These are phyloP conservation scores for Solen grandis DNA, from an alignment of 1,140 invertebrate species.

Conservation along the genomic window DNA sequence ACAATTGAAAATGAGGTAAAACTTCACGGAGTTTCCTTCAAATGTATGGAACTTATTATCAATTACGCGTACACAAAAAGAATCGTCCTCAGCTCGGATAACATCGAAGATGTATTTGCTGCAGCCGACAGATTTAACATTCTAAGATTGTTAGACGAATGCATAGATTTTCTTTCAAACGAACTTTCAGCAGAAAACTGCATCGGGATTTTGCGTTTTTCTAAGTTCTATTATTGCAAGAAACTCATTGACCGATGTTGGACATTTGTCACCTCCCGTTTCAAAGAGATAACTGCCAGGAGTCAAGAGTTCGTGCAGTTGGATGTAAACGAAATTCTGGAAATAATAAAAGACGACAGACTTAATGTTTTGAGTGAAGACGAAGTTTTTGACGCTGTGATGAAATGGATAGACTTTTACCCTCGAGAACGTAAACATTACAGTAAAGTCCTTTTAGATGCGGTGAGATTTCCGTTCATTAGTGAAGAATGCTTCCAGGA, in stretches of 20 bases:
- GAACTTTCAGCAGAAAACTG: slow-evolving; percentile 88
- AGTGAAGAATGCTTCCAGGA: slow-evolving; percentile 42
- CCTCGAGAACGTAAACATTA: slow-evolving; percentile 88
- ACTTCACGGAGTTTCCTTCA: slow-evolving; percentile 87
- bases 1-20: slow-evolving; percentile 86
- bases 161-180: slow-evolving; percentile 86
- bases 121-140: slow-evolving; percentile 88
- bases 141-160: slow-evolving; percentile 88
- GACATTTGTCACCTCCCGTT: slow-evolving; percentile 75
- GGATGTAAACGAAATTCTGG: slow-evolving; percentile 95
- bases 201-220: slow-evolving; percentile 90
- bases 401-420: slow-evolving; percentile 99
- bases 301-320: slow-evolving; percentile 97
- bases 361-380: slow-evolving; percentile 97
- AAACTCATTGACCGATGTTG: slow-evolving; percentile 86
- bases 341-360: slow-evolving; percentile 97
- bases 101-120: slow-evolving; percentile 88
- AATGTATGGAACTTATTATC: slow-evolving; percentile 88
- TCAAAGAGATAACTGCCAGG: slow-evolving; percentile 89
- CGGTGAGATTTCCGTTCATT: slow-evolving; percentile 36
- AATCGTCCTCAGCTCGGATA: slow-evolving; percentile 87
- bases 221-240: slow-evolving; percentile 87
- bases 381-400: slow-evolving; percentile 93
- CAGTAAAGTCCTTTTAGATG: neutral
- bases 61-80: slow-evolving; percentile 91